Evolutionary conservation across 1,140 invertebrate genomes (phyloP), one percentile per base, ranked within the genome.

Genomic region (Drosophila biarmipes): DNA sequence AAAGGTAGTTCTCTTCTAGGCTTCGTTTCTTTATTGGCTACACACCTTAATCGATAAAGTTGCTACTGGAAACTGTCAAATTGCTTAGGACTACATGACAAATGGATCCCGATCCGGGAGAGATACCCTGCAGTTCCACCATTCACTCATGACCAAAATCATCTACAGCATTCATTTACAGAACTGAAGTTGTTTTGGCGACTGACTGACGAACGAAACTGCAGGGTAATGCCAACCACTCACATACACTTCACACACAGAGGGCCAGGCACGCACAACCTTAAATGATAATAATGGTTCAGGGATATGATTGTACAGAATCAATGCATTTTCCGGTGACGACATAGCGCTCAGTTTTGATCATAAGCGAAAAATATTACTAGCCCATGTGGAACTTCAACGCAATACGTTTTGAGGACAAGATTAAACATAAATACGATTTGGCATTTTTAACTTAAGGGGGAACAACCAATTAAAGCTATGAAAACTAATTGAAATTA

Each of bases 41-140:
- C 0, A 27, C n/a, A 27, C 12, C 19, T n/a, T 61, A 40, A 31
- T 51, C 12, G 27, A 34, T 42, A 58, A 46, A 45, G 42, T 59
- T 46, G 62, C 55, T 64, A 59, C 62, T 64, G 42, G n/a, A 38
- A 64, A 64, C 19, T 64, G 31, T 64, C 55, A 45, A 17, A 5
- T 38, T 11, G 21, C 55, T 46, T 38, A 64, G 0, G 21, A 37
- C 21, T 58, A 64, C 11, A 29, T 64, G 40, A 29, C 15, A 37
- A 37, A 37, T 64, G 54, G 15, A 43, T 17, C 11, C 8, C 38
- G 7, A 24, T 17, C 15, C 11, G 19, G 35, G 51, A 49, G 15
- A 24, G 46, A 17, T 49, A 24, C 24, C 24, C 24, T 24, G 24
- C 24, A 24, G 24, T 24, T 24, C 24, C 21, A 4, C 21, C 24